A percentile compares a stretch with the other conserved stretches of the same genome.
Evolutionary conservation across 2,797 vertebrate species (phyloP).

Genomic region (Momotus momota): DNA sequence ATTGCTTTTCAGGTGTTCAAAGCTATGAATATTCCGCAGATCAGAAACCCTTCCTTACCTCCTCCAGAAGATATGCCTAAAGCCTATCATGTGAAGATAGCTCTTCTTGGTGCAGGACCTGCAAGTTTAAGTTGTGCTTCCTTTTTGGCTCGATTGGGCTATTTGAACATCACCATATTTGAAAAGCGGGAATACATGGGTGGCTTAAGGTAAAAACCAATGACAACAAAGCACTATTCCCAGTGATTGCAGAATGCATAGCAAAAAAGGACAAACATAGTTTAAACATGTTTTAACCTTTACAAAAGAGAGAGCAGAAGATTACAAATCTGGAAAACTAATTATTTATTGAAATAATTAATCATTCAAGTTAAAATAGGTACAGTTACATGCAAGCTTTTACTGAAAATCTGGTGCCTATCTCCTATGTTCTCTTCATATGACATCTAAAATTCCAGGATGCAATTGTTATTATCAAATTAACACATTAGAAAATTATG

Average conservation of each 20-base stretch:
- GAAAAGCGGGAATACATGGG: conserved; percentile 90
- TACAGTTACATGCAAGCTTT: neutral
- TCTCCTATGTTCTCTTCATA: neutral
- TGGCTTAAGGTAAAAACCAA: conserved; percentile 88
- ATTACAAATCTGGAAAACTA: neutral
- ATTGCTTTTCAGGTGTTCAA: conserved; percentile 88
- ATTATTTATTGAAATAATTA: neutral
- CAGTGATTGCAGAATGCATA: neutral
- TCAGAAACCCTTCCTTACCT: conserved; percentile 86
- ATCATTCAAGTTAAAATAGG: neutral
- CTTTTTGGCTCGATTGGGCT: conserved; percentile 93
- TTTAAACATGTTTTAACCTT: neutral
- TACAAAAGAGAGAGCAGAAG: neutral
- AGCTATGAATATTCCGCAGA: conserved; percentile 92
- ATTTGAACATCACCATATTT: conserved; percentile 91
- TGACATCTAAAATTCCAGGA: neutral
- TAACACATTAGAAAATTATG: neutral
- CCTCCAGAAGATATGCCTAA: conserved; percentile 84
- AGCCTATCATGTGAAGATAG: conserved; percentile 86
- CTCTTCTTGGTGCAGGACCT: conserved; percentile 93
- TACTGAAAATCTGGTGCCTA: neutral
- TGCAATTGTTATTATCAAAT: neutral
- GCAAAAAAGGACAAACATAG: neutral
- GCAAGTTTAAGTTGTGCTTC: conserved; percentile 93
- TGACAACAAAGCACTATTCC: neutral